Conservation (phyloP, 2,888 invertebrate genomes). For the Drosophila conformis region DNA sequence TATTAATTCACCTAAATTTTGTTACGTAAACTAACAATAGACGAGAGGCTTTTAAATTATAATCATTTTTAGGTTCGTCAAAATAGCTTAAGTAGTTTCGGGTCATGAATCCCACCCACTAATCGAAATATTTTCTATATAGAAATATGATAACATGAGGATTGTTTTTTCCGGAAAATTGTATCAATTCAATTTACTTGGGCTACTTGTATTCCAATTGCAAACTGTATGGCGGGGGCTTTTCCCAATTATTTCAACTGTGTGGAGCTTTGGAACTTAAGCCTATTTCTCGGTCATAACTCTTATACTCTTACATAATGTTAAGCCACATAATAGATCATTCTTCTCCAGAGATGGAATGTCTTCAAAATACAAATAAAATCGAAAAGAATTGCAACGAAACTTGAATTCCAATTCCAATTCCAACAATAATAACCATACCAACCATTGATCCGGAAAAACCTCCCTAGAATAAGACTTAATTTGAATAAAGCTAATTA, state of each 20-base stretch:
- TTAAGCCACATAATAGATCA: constrained; percentile 15
- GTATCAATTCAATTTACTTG: background rate
- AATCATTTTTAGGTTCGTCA: background rate
- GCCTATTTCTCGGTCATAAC: background rate
- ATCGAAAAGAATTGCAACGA: constrained; percentile 64
- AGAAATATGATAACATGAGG: background rate
- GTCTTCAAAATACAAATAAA: constrained; percentile 14
- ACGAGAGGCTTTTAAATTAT: constrained; percentile 15
- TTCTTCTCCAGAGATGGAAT: background rate
- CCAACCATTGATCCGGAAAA: constrained; percentile 43
- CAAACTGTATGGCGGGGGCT: background rate
- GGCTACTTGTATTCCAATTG: background rate
- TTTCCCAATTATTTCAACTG: constrained; percentile 3
- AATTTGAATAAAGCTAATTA: constrained; percentile 43
- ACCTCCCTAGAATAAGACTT: constrained; percentile 54
- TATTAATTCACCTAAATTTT: background rate
- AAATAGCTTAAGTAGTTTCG: background rate
- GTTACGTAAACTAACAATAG: constrained; percentile 7
- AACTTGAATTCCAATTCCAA: constrained; percentile 41
- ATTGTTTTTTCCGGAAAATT: background rate
- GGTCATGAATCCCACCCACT: background rate
- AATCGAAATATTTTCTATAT: background rate
- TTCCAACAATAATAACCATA: constrained; percentile 29
- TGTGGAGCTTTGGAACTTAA: background rate
- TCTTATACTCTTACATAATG: constrained; percentile 5